Base-by-base conservation (phyloP, 2,797 vertebrate species). In the Otus scops region DNA sequence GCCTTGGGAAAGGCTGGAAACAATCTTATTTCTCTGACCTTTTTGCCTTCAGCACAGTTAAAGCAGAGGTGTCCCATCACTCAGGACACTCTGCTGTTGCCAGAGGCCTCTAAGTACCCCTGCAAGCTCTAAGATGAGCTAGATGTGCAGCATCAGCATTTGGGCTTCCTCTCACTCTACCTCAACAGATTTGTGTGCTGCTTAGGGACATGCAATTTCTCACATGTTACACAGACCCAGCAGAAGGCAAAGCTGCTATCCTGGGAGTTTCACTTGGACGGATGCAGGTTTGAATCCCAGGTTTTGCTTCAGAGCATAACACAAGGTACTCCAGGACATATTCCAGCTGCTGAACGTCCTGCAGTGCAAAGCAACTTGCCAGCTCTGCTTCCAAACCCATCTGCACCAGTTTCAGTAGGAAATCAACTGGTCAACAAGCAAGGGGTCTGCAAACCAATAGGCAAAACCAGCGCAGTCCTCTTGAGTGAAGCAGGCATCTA, bases 251-350 rank as follows among this genome's bases (percentile, higher is more conserved):
- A 80, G 63, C 34, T 93, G 61, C 74, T 78, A 17, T 78, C 69
- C 69, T 75, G 78, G 81, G 78, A 93, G 50, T 77, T 94, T 93
- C 78, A 53, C 38, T 89, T 94, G 93, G 95, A 96, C 60, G 78
- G 95, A 94, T 77, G 41, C 63, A 74, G 78, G 53, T 87, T 64
- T 91, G 51, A 93, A 83, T 76, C 81, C 93, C 60, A 80, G 51
- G 56, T 88, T 93, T 84, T 92, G n/a, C 83, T 84, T 88, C 65
- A 64, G 76, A 84, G 38, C 0, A 0, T 69, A 88, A 86, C 13
- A 79, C 34, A 71, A 67, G 47, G 54, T 85, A 76, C 27, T 92
- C 50, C 41, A 69, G 80, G 47, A 73, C 50, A 45, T 2, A 6
- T 41, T 93, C 21, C 74, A 84, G 80, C 30, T 86, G 86, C 69